Percentiles rank a stretch among this genome's conserved stretches.
Evolutionary conservation across 2,797 vertebrate genomes (phyloP).

Genomic region (Clarias platycephalus): DNA sequence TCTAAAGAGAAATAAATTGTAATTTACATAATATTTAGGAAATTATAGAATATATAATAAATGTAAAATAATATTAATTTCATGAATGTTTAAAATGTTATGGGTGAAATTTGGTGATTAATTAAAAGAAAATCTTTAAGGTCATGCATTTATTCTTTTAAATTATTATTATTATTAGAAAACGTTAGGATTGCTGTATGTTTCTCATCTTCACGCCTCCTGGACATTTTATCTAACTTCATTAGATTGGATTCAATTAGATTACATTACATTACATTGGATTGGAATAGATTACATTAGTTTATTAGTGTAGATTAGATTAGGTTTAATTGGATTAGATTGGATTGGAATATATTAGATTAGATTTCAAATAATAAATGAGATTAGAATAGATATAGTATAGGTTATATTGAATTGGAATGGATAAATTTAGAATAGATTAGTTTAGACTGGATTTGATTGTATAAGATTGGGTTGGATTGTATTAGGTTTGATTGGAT

Average conservation of each 20-base stretch:
- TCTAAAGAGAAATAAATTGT: neutral
- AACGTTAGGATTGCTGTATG: neutral
- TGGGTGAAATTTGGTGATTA: neutral
- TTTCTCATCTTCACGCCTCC: neutral
- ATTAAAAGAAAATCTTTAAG: neutral
- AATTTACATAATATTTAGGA: neutral
- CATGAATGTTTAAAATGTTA: neutral
- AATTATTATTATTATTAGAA: neutral
- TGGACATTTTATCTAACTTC: neutral
- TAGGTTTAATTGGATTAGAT: too few species aligned
- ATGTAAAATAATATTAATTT: neutral
- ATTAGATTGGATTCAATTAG: neutral
- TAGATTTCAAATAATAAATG: too few species aligned
- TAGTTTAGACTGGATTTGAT: too few species aligned
- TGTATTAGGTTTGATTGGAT: too few species aligned
- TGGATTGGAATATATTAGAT: too few species aligned
- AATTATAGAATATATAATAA: neutral
- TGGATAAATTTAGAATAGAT: too few species aligned
- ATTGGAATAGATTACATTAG: too few species aligned
- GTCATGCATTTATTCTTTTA: neutral
- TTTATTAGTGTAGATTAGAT: too few species aligned
- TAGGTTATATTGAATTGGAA: too few species aligned
- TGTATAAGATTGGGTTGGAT: too few species aligned
- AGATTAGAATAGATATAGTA: too few species aligned
- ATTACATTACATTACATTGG: too few species aligned